A percentile compares a stretch with the other conserved stretches of the same genome.
Evolutionary conservation across 2,888 invertebrate species (phyloP).

Genomic region (Euphydryas editha): DNA sequence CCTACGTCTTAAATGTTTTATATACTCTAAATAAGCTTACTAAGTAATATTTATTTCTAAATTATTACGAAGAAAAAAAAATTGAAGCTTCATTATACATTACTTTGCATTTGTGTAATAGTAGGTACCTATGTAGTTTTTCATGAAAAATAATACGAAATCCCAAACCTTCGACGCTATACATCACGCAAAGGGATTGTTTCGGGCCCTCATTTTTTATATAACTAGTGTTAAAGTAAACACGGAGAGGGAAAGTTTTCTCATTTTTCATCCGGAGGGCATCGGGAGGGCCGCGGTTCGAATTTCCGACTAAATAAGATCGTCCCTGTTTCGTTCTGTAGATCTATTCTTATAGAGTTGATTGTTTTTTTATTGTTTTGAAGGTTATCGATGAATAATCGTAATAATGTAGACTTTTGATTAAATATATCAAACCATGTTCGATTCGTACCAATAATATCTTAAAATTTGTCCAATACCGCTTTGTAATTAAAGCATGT

Average conservation of each 20-base stretch:
- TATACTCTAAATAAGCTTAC: too few relatives aligned
- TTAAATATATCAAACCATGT: too few relatives aligned
- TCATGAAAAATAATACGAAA: constrained; percentile 36
- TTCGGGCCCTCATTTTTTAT: constrained; percentile 56
- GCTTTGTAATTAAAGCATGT: background rate
- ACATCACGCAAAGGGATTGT: constrained; percentile 57
- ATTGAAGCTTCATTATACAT: background rate
- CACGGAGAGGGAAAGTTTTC: constrained; percentile 74
- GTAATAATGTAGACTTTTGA: background rate
- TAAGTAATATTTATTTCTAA: too few relatives aligned
- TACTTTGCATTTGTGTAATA: background rate
- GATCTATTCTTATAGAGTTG: constrained; percentile 17
- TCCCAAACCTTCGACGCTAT: constrained; percentile 39
- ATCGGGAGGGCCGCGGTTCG: constrained; percentile 61
- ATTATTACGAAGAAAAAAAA: too few relatives aligned
- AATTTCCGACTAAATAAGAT: constrained; percentile 64
- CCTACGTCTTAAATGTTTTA: too few relatives aligned
- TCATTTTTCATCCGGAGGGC: constrained; percentile 73
- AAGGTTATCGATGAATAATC: background rate
- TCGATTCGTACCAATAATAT: too few relatives aligned
- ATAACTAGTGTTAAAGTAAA: constrained; percentile 78
- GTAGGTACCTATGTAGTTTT: background rate
- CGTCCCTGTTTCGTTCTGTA: constrained; percentile 57
- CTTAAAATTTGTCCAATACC: too few relatives aligned
- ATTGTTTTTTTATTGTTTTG: constrained; percentile 16